Percentiles rank a stretch among this genome's conserved stretches.
Conservation (phyloP, 2,797 vertebrate species). For the Oryzias dopingdopingensis region DNA sequence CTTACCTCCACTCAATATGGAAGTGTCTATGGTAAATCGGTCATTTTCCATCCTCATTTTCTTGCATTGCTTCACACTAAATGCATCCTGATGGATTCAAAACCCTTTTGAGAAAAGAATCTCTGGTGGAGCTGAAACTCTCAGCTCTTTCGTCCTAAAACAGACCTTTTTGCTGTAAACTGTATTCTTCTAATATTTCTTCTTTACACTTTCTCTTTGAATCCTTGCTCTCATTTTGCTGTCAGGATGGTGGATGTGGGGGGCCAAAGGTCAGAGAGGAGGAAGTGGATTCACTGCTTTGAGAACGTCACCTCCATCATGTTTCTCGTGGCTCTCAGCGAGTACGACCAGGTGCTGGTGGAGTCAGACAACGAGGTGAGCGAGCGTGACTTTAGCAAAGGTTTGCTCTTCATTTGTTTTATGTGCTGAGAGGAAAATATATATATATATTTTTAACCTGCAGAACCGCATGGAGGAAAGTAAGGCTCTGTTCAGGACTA, state of each 20-base stretch:
- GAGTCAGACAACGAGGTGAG: conserved; percentile 96
- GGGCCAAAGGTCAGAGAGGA: conserved; percentile 95
- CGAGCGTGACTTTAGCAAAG: not conserved
- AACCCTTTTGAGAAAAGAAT: conserved; percentile 5
- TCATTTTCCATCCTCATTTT: too few relatives aligned
- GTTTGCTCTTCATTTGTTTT: not conserved
- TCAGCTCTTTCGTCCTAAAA: not conserved
- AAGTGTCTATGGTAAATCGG: too few relatives aligned
- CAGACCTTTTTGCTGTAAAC: not conserved
- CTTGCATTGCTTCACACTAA: not conserved
- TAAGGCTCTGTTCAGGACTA: conserved; percentile 97
- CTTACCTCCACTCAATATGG: too few relatives aligned
- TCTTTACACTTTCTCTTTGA: not conserved
- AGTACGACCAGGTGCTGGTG: conserved; percentile 99
- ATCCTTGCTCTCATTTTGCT: conserved; percentile 12
- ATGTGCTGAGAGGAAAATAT: not conserved
- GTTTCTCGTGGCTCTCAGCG: conserved; percentile 97
- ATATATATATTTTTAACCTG: not conserved
- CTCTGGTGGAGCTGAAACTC: conserved; percentile 2
- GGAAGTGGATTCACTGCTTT: conserved; percentile 99
- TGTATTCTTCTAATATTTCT: not conserved
- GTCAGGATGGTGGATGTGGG: conserved; percentile 98
- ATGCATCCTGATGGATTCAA: conserved; percentile 56
- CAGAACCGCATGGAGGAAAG: conserved; percentile 99
- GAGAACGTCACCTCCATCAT: conserved; percentile 99